Base-by-base conservation (phyloP, 2,113 vertebrate species). In the Gobius niger region DNA sequence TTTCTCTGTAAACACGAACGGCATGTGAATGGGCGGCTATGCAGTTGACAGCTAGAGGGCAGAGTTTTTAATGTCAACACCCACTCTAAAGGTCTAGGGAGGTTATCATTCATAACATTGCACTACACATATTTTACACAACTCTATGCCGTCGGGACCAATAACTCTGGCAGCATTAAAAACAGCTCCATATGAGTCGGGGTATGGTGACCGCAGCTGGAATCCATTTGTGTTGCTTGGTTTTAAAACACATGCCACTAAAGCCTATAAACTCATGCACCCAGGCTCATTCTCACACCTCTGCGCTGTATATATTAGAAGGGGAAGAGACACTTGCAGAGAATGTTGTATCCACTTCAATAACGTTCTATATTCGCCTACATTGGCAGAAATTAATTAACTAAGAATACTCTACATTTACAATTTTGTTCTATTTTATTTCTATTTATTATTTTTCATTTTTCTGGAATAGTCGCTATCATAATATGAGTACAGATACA, bases 151-250 rank as follows among this genome's bases (percentile, higher is more conserved):
- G 40, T 40, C 16, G 40, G 57, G 57, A 60, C 57, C 57, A 60
- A 60, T 60, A 60, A 60, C 40, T 63, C 57, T 44, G 44, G 16
- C 47, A 44, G 24, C 70, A 70, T 64, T 62, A 53, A 56, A 60
- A 69, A 72, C 42, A 51, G 11, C 9, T 75, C 54, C 49, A 57
- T 49, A 72, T 73, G 76, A 66, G 62, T 52, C 49, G 42, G 50
- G 13, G 44, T 19, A 16, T 76, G 67, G 63, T 24, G 62, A 71
- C 70, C 68, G 49, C 77, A 82, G 84, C 82, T 82, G 82, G 73
- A 70, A 65, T 76, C 47, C 50, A 79, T 89, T 63, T 77, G 60
- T 65, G 44, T 47, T 51, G 51, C 47, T 51, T 65, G 78, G 50
- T 47, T 82, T 46, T 16, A 60, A 60, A 72, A 76, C 67, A 63